Base-by-base conservation (phyloP, 2,797 vertebrate species). In the Varecia variegata region DNA sequence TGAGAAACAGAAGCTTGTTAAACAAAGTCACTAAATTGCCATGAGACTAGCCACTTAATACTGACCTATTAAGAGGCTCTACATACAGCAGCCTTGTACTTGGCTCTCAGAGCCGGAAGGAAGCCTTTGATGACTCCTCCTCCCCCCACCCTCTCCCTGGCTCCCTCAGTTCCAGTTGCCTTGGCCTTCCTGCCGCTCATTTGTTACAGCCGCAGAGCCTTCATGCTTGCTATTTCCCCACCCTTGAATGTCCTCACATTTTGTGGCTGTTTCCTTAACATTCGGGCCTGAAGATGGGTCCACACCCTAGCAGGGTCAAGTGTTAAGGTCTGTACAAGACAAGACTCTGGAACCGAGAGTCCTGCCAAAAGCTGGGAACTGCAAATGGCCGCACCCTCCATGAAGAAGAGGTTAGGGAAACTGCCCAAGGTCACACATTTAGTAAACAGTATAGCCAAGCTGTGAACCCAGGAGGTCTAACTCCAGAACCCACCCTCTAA, bases 1-100 rank as follows among this genome's bases (percentile, higher is more conserved):
- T 85, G 80, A 89, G 56, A 84, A 92, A 56, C 32, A n/a, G 71
- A 94, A 92, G 88, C 20, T 89, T 80, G 5, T 23, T 73, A 32
- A 71, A 56, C 43, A 47, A 70, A 94, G 58, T 50, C 52, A 62
- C 10, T 87, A 68, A 87, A 23, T 40, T 54, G 3, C 15, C 32
- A 73, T 32, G 15, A 32, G 14, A 45, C n/a, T 71, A 71, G 79
- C 15, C 2, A n/a, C 45, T 35, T 35, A 25, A 65, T 20, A 50
- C 38, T 52, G 71, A 60, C 25, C 87, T 79, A 38, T 38, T 83
- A 60, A 65, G 52, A n/a, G 38, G 27, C 45, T 47, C 15, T 11
- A 8, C 56, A 2, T 32, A 14, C 0, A 43, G n/a, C 7, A 40
- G 40, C 47, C n/a, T 71, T n/a, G 74, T 27, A 23, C 35, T 77